Evolutionary conservation across 2,113 vertebrate genomes (phyloP).

Genomic region (Leptosomus discolor): DNA sequence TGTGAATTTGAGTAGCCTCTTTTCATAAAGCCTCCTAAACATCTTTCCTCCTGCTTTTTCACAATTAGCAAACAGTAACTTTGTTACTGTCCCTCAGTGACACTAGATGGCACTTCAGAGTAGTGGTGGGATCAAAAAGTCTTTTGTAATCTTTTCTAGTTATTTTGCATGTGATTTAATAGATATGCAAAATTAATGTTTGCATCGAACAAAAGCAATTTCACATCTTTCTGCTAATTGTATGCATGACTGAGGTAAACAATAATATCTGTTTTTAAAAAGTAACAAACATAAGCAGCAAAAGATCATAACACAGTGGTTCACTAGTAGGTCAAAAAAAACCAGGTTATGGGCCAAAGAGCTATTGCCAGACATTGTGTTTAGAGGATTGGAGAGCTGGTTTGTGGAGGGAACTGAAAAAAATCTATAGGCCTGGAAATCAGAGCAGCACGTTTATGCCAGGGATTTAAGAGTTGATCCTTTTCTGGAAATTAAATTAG

Average conservation of each 20-base stretch:
- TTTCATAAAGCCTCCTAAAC: background rate
- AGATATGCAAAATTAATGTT: background rate
- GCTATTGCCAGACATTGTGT: background rate
- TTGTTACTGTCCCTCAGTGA: background rate
- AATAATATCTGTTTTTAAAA: background rate
- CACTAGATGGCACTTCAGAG: slow-evolving; percentile 62
- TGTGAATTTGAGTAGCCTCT: background rate
- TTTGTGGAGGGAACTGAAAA: background rate
- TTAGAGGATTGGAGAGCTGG: background rate
- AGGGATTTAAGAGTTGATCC: background rate
- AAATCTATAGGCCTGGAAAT: background rate
- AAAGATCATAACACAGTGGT: background rate
- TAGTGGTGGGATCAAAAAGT: background rate
- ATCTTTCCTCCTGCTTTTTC: background rate
- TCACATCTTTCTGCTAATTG: background rate
- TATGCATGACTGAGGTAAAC: background rate
- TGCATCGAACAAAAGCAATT: background rate
- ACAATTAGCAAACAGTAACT: background rate
- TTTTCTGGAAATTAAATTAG: background rate
- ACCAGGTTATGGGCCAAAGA: background rate
- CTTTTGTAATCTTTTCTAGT: background rate
- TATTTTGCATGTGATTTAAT: background rate
- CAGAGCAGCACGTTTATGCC: background rate
- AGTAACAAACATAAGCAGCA: background rate
- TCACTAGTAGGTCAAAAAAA: background rate